These are phyloP conservation scores for Pachyramphus minor DNA, from an alignment of 2,113 vertebrate species.

Conservation along the genomic window DNA sequence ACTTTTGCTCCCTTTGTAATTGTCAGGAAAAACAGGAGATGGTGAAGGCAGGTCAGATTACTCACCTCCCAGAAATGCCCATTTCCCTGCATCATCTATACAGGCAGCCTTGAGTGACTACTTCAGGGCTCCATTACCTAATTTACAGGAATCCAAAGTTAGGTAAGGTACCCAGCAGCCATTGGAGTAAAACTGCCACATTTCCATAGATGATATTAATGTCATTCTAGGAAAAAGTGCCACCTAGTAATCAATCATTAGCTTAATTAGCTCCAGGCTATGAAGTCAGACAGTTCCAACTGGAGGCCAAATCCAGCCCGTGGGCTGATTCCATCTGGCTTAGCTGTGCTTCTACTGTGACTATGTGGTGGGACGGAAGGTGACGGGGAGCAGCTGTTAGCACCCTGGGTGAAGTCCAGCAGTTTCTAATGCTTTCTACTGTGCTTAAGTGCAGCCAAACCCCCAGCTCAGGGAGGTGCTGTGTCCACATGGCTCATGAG, in stretches of 20 bases:
- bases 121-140: not conserved
- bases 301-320: not conserved
- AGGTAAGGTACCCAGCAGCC: not conserved
- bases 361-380: not conserved
- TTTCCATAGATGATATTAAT: not conserved
- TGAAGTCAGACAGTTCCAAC: not conserved
- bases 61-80: not conserved
- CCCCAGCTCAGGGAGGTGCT: not conserved
- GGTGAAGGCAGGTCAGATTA: not conserved
- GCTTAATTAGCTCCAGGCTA: slow-evolving; percentile 7
- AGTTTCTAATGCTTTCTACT: not conserved
- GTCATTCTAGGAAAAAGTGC: not conserved
- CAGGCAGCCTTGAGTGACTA: not conserved
- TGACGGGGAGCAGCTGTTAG: not conserved
- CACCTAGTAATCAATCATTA: not conserved
- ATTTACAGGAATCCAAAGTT: not conserved
- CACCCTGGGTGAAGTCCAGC: not conserved
- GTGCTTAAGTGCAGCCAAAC: not conserved
- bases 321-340: slow-evolving; percentile 25
- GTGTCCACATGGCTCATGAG: not conserved
- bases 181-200: not conserved
- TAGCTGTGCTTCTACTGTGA: not conserved
- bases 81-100: not conserved
- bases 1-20: not conserved
- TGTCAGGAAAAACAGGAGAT: not conserved